A percentile compares a stretch with the other conserved stretches of the same genome.
Evolutionary conservation across 2,797 vertebrate species (phyloP).

Genomic region (Oryzias sinensis): DNA sequence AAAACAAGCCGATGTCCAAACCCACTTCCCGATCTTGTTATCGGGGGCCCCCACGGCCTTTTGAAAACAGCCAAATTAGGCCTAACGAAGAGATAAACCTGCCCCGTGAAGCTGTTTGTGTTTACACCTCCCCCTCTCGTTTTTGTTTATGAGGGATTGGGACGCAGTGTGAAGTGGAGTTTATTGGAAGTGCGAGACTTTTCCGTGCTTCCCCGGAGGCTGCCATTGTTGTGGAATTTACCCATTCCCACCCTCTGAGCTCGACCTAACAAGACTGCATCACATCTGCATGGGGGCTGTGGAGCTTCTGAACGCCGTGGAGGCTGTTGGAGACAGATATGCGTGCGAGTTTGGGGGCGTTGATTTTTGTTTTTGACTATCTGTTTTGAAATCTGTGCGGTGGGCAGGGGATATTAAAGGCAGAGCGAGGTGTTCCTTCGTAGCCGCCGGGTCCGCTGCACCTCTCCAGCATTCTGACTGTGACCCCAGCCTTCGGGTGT

Average conservation of each 20-base stretch:
- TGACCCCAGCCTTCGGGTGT: constrained; percentile 73
- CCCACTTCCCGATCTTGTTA: constrained; percentile 56
- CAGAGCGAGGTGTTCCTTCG: constrained; percentile 68
- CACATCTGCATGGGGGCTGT: constrained; percentile 64
- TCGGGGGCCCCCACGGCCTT: constrained; percentile 39
- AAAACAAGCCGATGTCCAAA: constrained; percentile 66
- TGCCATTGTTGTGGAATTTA: constrained; percentile 64
- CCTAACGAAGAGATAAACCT: not conserved
- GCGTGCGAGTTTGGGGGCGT: constrained; percentile 56
- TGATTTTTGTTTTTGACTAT: constrained; percentile 65
- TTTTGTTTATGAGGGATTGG: constrained; percentile 22
- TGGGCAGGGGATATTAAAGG: constrained; percentile 68
- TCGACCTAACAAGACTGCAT: constrained; percentile 63
- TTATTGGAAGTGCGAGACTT: constrained; percentile 54
- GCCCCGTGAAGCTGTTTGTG: constrained; percentile 57
- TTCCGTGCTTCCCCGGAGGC: constrained; percentile 61
- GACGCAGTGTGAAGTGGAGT: constrained; percentile 33
- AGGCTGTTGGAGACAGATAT: constrained; percentile 26
- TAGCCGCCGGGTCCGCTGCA: constrained; percentile 66
- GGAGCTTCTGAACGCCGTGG: constrained; percentile 52
- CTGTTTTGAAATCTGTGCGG: constrained; percentile 70
- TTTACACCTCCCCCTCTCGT: constrained; percentile 39
- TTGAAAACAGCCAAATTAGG: constrained; percentile 16
- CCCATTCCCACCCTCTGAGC: constrained; percentile 65
- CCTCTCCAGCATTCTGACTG: constrained; percentile 67